Evolutionary conservation across 1,140 invertebrate species (phyloP), one percentile per base, ranked within the genome.

Genomic region (Gonioctena quinquepunctata): DNA sequence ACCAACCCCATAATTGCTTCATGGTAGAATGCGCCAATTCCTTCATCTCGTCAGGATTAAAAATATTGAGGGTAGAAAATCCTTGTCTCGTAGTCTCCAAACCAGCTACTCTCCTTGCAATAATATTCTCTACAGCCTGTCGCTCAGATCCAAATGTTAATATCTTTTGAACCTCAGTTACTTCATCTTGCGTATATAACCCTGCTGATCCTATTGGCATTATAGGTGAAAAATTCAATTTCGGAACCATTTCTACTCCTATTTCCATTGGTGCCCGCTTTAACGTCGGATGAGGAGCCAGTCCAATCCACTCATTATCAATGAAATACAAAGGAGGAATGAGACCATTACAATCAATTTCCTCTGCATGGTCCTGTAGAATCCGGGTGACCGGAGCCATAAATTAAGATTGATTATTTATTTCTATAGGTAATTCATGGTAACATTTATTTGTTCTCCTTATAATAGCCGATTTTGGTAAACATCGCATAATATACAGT

Each of bases 181-280:
- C 25, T 66, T 67, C 56, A 16, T 67, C 64, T 67, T 70, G 69
- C 7, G 64, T 66, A 60, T 70, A 70, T 8, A 70, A n/a, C 16
- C 64, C 64, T 6, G 27, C 18, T 16, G 21, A 2, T 22, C 69
- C 69, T 13, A 70, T 42, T 16, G 50, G 33, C 49, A 67, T 26
- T 22, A 67, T 70, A 2, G 27, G 64, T 33, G 25, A 18, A 48
- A 70, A 50, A 13, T 22, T 33, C 52, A 70, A 18, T 49, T 57
- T 52, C 4, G 54, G n/a, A 13, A 19, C 19, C 13, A 22, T 11
- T 13, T 22, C 54, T 3, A 11, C 13, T 22, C 3, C n/a, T 5
- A 56, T 19, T 21, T 56, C 54, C 19, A 6, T 21, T 4, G 54
- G 54, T 23, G 54, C 8, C 13, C 22, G 54, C 22, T 11, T 49